Conservation (phyloP, 2,797 vertebrate species). For the Pitangus sulphuratus region DNA sequence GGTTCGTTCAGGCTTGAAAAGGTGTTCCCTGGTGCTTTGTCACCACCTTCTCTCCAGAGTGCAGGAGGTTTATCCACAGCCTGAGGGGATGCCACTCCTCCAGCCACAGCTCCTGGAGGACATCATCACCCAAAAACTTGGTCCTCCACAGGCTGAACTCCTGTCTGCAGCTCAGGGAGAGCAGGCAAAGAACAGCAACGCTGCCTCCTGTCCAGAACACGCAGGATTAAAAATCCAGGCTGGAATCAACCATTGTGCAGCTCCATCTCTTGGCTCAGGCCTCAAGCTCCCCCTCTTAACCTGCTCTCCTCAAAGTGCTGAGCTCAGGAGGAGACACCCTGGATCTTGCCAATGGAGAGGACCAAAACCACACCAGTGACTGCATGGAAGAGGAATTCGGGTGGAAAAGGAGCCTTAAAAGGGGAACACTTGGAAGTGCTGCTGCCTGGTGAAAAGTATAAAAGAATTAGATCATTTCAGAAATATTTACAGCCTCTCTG, state of each 20-base stretch:
- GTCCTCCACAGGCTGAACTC: background rate
- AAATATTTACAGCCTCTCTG: slow-evolving; percentile 42
- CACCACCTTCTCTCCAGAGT: background rate
- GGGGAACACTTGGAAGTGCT: background rate
- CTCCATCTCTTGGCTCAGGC: background rate
- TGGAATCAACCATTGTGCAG: background rate
- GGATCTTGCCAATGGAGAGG: background rate
- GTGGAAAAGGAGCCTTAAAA: slow-evolving; percentile 2
- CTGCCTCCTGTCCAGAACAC: background rate
- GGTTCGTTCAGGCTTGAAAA: background rate
- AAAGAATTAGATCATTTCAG: slow-evolving; percentile 16
- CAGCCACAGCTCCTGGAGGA: background rate
- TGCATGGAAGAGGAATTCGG: background rate
- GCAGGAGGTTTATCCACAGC: background rate
- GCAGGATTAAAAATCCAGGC: background rate
- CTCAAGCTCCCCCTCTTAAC: background rate
- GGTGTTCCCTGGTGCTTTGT: too few species aligned
- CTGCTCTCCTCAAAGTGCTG: background rate
- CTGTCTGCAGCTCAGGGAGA: background rate
- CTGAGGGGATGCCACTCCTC: background rate
- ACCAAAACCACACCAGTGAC: background rate
- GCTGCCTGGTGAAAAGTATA: background rate
- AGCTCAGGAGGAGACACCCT: background rate
- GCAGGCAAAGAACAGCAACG: fast-evolving
- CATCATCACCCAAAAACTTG: fast-evolving